phyloP scores from a whole-genome alignment of 1,140 invertebrate species.

The Ruditapes philippinarum region DNA sequence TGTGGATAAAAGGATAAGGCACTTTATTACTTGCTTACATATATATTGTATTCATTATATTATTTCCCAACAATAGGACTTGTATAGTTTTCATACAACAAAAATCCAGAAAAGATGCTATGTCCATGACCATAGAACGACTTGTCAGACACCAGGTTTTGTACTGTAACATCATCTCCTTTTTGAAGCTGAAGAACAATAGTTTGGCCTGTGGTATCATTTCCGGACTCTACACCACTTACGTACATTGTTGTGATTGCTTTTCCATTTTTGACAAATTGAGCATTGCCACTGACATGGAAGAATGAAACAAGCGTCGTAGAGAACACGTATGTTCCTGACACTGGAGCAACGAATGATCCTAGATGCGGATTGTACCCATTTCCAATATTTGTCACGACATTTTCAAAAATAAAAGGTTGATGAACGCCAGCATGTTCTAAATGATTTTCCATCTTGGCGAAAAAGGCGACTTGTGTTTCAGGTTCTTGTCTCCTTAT shows the following conservation, averaged over 20 bases:
- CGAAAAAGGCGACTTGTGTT: conserved; percentile 4
- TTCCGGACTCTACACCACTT: not conserved
- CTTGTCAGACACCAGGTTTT: not conserved
- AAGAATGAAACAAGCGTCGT: not conserved
- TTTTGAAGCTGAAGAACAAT: not conserved
- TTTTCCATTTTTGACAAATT: not conserved
- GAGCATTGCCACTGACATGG: not conserved
- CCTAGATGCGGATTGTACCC: not conserved
- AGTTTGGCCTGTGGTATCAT: not conserved
- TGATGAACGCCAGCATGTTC: not conserved
- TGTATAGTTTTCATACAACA: conserved; percentile 2
- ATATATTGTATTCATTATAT: too few species aligned
- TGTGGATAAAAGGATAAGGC: too few species aligned
- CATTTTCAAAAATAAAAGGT: not conserved
- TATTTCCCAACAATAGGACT: not conserved
- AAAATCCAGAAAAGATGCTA: conserved; percentile 6
- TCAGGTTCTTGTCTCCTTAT: not conserved
- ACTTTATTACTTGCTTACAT: too few species aligned
- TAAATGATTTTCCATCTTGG: not conserved
- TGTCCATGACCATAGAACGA: not conserved
- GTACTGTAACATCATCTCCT: not conserved
- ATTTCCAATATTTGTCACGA: conserved; percentile 23
- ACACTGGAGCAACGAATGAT: not conserved
- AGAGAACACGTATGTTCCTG: conserved; percentile 16
- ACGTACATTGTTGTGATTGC: not conserved